Base-by-base conservation (phyloP, 2,113 vertebrate genomes). In the Peucedramus taeniatus region DNA sequence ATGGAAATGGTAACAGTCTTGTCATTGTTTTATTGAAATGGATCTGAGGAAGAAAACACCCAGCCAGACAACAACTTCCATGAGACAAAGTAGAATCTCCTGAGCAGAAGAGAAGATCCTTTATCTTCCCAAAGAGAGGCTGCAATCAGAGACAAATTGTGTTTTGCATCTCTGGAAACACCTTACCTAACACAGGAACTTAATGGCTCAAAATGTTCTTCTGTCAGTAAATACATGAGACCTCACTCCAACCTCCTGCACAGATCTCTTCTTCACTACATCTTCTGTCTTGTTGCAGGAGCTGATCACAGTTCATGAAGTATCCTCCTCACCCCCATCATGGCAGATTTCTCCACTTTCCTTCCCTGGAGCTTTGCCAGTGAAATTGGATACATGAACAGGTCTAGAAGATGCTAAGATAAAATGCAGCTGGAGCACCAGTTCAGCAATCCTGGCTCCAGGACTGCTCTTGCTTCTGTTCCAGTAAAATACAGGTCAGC, bases 341-440 rank as follows among this genome's bases (percentile, higher is more conserved):
- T 15, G 17, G 40, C 19, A 54, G 59, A 11, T 61, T 90, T 65
- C 54, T 79, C 10, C 15, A 42, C 0, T 0, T 54, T n/a, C 31
- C 22, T 83, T 65, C 21, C 16, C 42, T 4, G 10, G 30, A 92
- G 35, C 39, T 90, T 88, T 83, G 49, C 28, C n/a, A n/a, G n/a
- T n/a, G n/a, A n/a, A n/a, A n/a, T n/a, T n/a, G n/a, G n/a, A n/a
- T n/a, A n/a, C n/a, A 65, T 2, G 6, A 71, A 27, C 10, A 44
- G 27, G 18, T 89, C 47, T 49, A 76, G 54, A 83, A 54, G 64
- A 80, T 0, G 1, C 11, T 3, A 15, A 65, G 54, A 87, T 15
- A 35, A 89, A 87, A 69, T 6, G 21, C 12, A 15, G 6, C 22
- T 57, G 54, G 39, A 96, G 22, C 28, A 61, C 10, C 10, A 60